Evolutionary conservation across 2,888 invertebrate species (phyloP), one percentile per base, ranked within the genome.

Genomic region (Drosophila anceps): DNA sequence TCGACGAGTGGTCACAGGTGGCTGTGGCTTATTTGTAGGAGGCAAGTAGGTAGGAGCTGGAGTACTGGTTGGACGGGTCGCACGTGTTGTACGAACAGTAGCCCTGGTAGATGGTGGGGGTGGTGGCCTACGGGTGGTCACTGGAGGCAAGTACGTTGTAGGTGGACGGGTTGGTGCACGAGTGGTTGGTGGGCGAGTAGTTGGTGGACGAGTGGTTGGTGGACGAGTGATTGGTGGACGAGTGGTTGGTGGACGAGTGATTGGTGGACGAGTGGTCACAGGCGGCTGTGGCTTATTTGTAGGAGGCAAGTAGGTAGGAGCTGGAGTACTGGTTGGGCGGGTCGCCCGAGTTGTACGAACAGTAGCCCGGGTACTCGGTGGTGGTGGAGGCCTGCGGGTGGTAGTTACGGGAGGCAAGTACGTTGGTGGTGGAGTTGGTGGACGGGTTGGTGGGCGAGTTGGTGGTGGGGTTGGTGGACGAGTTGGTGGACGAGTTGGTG

Each of bases 71-170:
- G 70, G 82, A 13, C 60, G 78, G 7, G 62, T 50, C 1, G 65
- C 37, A 9, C 59, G 53, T 2, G 76, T 72, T 2, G 79, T 57
- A 13, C 78, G 75, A 0, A 43, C 24, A 0, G 51, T 8, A n/a
- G 69, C 20, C n/a, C 62, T 70, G 0, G 71, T 63, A 4, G 65
- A 3, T 4, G 35, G 9, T 35, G 63, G 62, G 20, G 68, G 70
- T 84, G 91, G 29, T 58, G 61, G 74, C 0, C 54, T 50, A 10
- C 73, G 58, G 29, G 74, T 64, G n/a, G 73, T 64, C 20, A 69
- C 72, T 31, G 80, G 82, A 2, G 81, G 66, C 73, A 81, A 53
- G 33, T 84, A 83, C 0, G 84, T 88, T n/a, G 83, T 76, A 60
- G 81, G 78, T 15, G 61, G 53, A 5, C 33, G 50, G 9, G 82